Evolutionary conservation across 2,888 invertebrate species (phyloP), one percentile per base, ranked within the genome.

Genomic region (Philhelius pedissequus): DNA sequence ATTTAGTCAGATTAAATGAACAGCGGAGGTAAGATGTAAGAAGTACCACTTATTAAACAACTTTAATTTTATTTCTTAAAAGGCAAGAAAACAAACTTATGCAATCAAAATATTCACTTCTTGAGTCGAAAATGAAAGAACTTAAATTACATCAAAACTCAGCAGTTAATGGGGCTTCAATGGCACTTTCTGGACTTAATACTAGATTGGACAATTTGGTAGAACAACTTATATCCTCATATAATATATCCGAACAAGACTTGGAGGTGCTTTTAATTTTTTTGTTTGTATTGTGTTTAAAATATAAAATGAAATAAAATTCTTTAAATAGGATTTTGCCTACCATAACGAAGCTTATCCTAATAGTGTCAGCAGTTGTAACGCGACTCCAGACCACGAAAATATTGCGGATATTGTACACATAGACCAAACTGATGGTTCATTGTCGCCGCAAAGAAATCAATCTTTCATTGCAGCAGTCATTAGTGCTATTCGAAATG

Each of bases 341-440:
- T 96, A 94, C 90, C 96, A 96, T 89, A 96, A 96, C 88, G 96
- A 96, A 90, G 95, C 94, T 0, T 95, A 94, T 90, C 94, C 95
- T 88, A 94, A 94, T 88, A 95, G 95, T 89, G 94, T 95, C 90
- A 94, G 95, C 89, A 94, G 95, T 88, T 93, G 94, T 69, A 95
- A 95, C 40, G 93, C 94, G 9, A 94, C 94, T 50, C 95, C 95
- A 0, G 82, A 87, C 7, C 76, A 71, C 79, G 88, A 66, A 86
- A 76, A 77, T 50, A 76, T 66, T 35, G 25, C 7, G 6, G 64
- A 54, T 25, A 52, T 68, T 9, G 89, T 40, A 30, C 54, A 38
- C 15, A 35, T 89, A 89, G 74, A 89, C 32, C 86, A 89, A 86
- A 90, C 90, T 86, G 91, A 91, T 81, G 91, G 91, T 13, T 91